A percentile compares a stretch with the other conserved stretches of the same genome.
phyloP scores from a whole-genome alignment of 2,113 vertebrate species.

The Mastomys natalensis region DNA sequence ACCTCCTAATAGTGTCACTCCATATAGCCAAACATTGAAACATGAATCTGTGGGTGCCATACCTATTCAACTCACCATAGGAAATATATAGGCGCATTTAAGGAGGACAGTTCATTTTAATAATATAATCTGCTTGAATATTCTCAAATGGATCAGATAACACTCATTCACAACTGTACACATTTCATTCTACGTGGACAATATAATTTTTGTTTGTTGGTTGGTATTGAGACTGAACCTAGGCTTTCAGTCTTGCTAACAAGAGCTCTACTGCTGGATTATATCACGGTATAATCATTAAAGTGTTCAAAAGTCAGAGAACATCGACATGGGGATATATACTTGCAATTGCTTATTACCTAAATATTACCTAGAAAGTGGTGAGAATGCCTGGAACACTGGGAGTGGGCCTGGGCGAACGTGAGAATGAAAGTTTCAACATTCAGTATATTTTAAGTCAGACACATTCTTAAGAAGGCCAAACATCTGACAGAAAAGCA shows the following conservation, averaged over 20 bases:
- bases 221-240: neutral
- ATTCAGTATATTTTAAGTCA: constrained; percentile 25
- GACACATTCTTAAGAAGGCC: neutral
- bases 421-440: neutral
- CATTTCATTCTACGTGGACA: neutral
- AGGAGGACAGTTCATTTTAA: neutral
- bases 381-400: neutral
- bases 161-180: neutral
- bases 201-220: neutral
- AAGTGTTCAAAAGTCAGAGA: neutral
- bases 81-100: neutral
- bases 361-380: neutral
- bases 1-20: too few species aligned
- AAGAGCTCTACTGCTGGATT: neutral
- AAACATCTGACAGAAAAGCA: constrained; percentile 16
- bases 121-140: constrained; percentile 13
- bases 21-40: too few species aligned
- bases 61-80: too few species aligned
- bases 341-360: neutral
- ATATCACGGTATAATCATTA: neutral
- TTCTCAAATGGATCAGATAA: neutral
- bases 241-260: neutral
- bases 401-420: neutral
- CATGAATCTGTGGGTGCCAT: too few species aligned
- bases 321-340: neutral